Conservation (phyloP, 2,797 vertebrate species). For the Dromococcyx pavoninus region DNA sequence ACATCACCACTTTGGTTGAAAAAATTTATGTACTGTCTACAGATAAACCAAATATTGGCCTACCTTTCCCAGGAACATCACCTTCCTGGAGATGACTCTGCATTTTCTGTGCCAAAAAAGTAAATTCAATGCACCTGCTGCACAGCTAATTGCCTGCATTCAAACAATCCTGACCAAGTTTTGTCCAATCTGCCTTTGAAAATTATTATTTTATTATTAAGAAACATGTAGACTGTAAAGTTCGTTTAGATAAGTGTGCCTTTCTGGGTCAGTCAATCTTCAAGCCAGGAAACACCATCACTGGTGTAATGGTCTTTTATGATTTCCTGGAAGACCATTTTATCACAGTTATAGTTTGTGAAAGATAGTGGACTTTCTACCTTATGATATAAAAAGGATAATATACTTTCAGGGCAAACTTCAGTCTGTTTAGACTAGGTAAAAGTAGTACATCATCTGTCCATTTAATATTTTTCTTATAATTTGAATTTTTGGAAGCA, state of each 20-base stretch:
- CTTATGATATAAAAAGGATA: constrained; percentile 59
- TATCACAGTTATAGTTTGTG: constrained; percentile 52
- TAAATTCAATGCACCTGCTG: background rate
- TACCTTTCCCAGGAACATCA: constrained; percentile 18
- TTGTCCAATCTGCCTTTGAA: background rate
- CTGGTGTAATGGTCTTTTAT: constrained; percentile 59
- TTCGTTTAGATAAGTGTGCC: background rate
- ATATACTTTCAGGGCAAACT: background rate
- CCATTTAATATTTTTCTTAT: background rate
- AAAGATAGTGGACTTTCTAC: constrained; percentile 63
- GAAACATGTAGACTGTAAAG: background rate
- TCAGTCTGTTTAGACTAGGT: constrained; percentile 11
- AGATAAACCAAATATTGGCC: background rate
- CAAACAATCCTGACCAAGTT: background rate
- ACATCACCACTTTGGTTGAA: background rate
- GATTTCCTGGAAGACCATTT: constrained; percentile 66
- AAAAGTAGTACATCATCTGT: constrained; percentile 41
- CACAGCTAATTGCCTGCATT: background rate
- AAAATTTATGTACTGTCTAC: background rate
- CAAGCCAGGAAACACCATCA: constrained; percentile 15
- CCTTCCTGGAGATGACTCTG: background rate
- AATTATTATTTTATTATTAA: background rate
- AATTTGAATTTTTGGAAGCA: constrained; percentile 38
- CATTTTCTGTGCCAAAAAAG: background rate
- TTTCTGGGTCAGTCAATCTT: background rate